A percentile compares a stretch with the other conserved stretches of the same genome.
Evolutionary conservation across 2,888 invertebrate genomes (phyloP).

Genomic region (Oscheius sp.): DNA sequence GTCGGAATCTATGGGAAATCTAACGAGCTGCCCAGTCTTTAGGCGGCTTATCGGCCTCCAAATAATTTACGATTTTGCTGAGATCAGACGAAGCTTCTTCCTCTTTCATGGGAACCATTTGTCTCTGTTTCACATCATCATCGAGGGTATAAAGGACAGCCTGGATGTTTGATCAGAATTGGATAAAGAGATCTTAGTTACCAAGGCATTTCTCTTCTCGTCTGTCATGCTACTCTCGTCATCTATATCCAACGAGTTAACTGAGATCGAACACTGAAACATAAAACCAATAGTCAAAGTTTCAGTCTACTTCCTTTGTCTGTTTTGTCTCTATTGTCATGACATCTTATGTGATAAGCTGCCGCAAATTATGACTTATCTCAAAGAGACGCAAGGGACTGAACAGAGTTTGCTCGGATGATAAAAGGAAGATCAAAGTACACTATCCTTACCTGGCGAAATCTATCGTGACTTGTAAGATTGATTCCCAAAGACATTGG

Average conservation of each 20-base stretch:
- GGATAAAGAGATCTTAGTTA: too few relatives aligned
- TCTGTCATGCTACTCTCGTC: slow-evolving; percentile 13
- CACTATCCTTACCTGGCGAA: not conserved
- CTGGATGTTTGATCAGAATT: not conserved
- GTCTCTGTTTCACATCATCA: slow-evolving; percentile 39
- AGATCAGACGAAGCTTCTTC: slow-evolving; percentile 49
- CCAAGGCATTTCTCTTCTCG: slow-evolving; percentile 11
- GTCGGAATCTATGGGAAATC: not conserved
- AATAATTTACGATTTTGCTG: slow-evolving; percentile 62
- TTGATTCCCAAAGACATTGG: too few relatives aligned
- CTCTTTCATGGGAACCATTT: slow-evolving; percentile 37
- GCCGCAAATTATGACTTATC: too few relatives aligned
- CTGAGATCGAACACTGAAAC: not conserved
- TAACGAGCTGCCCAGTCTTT: slow-evolving; percentile 27
- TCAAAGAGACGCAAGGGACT: not conserved
- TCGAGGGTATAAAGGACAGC: slow-evolving; percentile 25
- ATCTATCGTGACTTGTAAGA: not conserved
- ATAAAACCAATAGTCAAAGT: too few relatives aligned
- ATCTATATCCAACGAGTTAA: not conserved
- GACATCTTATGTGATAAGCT: too few relatives aligned
- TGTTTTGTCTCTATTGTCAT: too few relatives aligned
- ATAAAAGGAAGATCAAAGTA: not conserved
- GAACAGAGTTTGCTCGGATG: not conserved
- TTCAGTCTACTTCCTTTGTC: too few relatives aligned
- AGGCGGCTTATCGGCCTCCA: slow-evolving; percentile 49